A percentile compares a stretch with the other conserved stretches of the same genome.
phyloP scores from a whole-genome alignment of 2,888 invertebrate species.

The Ptycholaimellus sp. region DNA sequence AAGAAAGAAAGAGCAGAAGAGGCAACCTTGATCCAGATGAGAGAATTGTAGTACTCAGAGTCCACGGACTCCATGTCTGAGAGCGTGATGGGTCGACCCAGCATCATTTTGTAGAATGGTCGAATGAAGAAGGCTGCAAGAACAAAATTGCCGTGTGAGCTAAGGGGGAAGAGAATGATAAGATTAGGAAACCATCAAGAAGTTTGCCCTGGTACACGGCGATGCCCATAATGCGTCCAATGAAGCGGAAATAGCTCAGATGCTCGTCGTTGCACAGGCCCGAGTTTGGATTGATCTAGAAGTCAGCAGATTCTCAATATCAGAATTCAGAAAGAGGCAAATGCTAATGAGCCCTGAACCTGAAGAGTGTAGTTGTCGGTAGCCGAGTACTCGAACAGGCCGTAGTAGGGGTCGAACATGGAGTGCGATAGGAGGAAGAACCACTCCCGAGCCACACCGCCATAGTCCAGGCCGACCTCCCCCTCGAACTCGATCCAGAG shows the following conservation, averaged over 20 bases:
- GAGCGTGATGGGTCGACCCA: slow-evolving; percentile 68
- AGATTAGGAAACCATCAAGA: slow-evolving; percentile 48
- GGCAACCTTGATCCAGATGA: slow-evolving; percentile 78
- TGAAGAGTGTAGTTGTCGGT: slow-evolving; percentile 96
- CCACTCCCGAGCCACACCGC: slow-evolving; percentile 87
- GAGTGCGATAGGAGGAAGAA: slow-evolving; percentile 93
- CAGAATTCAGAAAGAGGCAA: too few relatives aligned
- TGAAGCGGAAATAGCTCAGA: slow-evolving; percentile 88
- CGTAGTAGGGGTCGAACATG: slow-evolving; percentile 99
- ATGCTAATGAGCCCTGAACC: too few relatives aligned
- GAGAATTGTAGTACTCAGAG: slow-evolving; percentile 88
- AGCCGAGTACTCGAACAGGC: slow-evolving; percentile 93
- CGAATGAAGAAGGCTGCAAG: slow-evolving; percentile 82
- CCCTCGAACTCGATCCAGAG: slow-evolving; percentile 97
- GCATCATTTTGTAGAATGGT: slow-evolving; percentile 99
- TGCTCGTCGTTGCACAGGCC: slow-evolving; percentile 94
- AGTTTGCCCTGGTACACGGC: slow-evolving; percentile 95
- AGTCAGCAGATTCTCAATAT: too few relatives aligned
- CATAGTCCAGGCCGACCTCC: slow-evolving; percentile 68
- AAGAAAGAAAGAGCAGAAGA: slow-evolving; percentile 36
- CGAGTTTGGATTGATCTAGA: slow-evolving; percentile 90
- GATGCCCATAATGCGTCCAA: slow-evolving; percentile 92
- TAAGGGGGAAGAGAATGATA: too few relatives aligned
- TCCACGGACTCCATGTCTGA: slow-evolving; percentile 98
- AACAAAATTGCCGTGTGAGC: neutral